Conservation (phyloP, 2,888 invertebrate genomes). For the Nomada ruficornis region DNA sequence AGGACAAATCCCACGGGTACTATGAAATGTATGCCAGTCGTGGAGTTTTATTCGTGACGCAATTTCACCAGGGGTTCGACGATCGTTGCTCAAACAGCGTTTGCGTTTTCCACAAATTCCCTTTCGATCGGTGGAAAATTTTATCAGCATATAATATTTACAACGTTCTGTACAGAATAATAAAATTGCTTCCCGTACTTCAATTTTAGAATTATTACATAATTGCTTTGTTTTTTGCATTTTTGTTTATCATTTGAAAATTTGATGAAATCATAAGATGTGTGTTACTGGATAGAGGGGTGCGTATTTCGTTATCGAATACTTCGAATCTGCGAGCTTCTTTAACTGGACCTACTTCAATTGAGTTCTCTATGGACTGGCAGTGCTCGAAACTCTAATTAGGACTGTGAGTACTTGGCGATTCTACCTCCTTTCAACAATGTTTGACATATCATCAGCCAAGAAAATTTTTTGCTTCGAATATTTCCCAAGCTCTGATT, state of each 20-base stretch:
- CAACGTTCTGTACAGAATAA: no score
- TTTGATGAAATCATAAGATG: no score
- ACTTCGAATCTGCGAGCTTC: background rate
- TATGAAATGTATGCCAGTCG: conserved; percentile 48
- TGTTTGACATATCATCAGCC: background rate
- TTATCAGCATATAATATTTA: background rate
- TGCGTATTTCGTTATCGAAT: background rate
- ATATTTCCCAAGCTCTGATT: background rate
- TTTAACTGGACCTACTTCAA: background rate
- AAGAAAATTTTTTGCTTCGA: background rate
- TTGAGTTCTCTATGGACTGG: background rate
- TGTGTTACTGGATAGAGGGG: no score
- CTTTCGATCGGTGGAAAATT: conserved; percentile 3
- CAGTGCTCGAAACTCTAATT: background rate
- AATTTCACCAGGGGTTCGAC: conserved; percentile 39
- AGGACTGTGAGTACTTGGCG: background rate
- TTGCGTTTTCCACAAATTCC: conserved; percentile 15
- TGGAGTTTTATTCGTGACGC: conserved; percentile 48
- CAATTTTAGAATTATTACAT: no score
- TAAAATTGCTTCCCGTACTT: no score
- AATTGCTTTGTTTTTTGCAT: no score
- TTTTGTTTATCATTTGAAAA: no score
- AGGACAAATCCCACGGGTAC: conserved; percentile 50
- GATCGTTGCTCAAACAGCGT: conserved; percentile 38
- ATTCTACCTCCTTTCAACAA: background rate